Base-by-base conservation (phyloP, 1,140 invertebrate genomes). In the Hestina assimilis region DNA sequence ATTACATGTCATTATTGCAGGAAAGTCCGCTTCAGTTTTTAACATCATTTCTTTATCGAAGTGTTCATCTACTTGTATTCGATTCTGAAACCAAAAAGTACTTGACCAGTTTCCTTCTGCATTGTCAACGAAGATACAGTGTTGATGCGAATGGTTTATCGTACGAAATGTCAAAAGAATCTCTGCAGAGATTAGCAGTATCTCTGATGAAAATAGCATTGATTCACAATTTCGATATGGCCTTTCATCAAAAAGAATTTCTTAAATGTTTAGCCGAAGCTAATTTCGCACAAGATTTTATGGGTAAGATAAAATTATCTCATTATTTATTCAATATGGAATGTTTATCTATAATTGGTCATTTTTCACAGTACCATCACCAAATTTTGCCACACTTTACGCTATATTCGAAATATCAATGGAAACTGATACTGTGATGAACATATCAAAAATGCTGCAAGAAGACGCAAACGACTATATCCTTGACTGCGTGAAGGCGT, bases 1-100 rank as follows among this genome's bases (percentile, higher is more conserved):
- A 40, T n/a, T n/a, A n/a, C n/a, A n/a, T n/a, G n/a, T n/a, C n/a
- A n/a, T n/a, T n/a, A 46, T 75, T 75, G 57, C 83, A 93, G 92
- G 90, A 92, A 19, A 92, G 90, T 77, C 90, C 92, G 0, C 67
- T 93, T 1, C 89, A 86, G 45, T 43, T 81, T 5, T 89, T 93
- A 23, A 88, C 91, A 19, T 84, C 75, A 4, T 89, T 89, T 47
- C 67, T 88, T 1, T 73, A 83, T 48, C 77, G 83, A 6, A 80
- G 77, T 47, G 73, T 87, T n/a, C 59, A 70, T 1, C 59, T 70
- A 4, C 67, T 65, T 31, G 60, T 63, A 1, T 88, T 87, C 52
- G 82, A 83, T 42, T 59, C 52, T 1, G 80, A 83, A 24, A 80
- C 77, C 0, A 68, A 48, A 8, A 79, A 75, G 11, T 56, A 69